These are phyloP conservation scores for Himalopsyche japonica DNA, from an alignment of 2,888 invertebrate species.

Conservation along the genomic window DNA sequence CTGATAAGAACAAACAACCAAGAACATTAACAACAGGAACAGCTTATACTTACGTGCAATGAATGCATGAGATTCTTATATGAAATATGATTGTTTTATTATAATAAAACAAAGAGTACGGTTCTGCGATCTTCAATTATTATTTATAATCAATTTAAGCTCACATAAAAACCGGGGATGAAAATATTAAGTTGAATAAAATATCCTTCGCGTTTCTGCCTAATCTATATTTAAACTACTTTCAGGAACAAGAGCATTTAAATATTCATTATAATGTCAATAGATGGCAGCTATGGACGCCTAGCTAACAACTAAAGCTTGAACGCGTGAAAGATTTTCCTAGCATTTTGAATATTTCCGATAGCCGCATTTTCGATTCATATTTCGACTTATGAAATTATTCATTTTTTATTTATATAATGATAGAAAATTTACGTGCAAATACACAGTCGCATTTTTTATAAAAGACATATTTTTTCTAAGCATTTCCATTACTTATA, in stretches of 20 bases:
- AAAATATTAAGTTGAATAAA: conserved; percentile 15
- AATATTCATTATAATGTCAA: conserved; percentile 34
- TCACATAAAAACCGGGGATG: neutral
- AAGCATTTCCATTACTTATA: too few relatives aligned
- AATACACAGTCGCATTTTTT: too few relatives aligned
- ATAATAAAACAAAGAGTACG: too few relatives aligned
- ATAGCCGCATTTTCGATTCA: neutral
- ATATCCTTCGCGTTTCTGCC: conserved; percentile 16
- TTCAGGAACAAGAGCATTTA: conserved; percentile 23
- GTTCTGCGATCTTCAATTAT: too few relatives aligned
- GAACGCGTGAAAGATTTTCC: neutral
- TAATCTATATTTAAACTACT: conserved; percentile 35
- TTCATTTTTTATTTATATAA: neutral
- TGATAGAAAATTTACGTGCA: too few relatives aligned
- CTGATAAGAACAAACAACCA: too few relatives aligned
- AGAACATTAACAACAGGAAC: too few relatives aligned
- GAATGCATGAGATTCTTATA: too few relatives aligned
- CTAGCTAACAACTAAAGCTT: neutral
- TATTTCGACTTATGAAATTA: neutral
- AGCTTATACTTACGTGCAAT: too few relatives aligned
- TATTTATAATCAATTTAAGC: too few relatives aligned
- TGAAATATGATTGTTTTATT: too few relatives aligned
- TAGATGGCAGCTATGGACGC: conserved; percentile 12
- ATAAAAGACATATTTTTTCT: too few relatives aligned
- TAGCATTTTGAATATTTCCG: neutral